Base-by-base conservation (phyloP, 2,113 vertebrate genomes). In the Garra rufa region DNA sequence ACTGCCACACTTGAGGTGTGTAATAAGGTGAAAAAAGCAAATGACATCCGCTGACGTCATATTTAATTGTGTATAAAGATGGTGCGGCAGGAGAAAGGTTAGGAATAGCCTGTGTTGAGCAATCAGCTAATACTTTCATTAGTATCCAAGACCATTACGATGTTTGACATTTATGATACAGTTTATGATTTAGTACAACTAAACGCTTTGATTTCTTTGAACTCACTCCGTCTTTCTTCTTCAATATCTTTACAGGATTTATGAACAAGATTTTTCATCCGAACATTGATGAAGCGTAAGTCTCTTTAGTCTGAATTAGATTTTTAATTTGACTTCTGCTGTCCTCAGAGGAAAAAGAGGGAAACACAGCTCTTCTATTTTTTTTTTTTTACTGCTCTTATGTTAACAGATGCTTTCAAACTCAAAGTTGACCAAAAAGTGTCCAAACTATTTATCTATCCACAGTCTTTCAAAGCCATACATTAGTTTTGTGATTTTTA, bases 231-330 rank as follows among this genome's bases (percentile, higher is more conserved):
- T 44, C 28, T 38, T 43, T 59, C 11, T 38, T 2, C 86, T 44
- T 84, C 73, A 28, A 90, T 84, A 88, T 87, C 87, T 93, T 93
- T 94, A 82, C 94, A 99, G 98, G 98, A 95, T 99, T 99, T 95
- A 99, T 99, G 98, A 99, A 99, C 96, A 99, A 99, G 96, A 99
- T 99, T 95, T 99, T 99, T 96, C 98, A 99, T 95, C 98, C 98
- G 90, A 99, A 99, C 96, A 99, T 99, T 69, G 98, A 99, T 83
- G 98, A 99, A 96, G 98, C 98, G 98, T 99, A 94, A 99, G 98
- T 99, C 83, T 63, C n/a, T 15, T 79, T 63, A 44, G 10, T 57
- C 30, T 41, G 28, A 41, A 21, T n/a, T 9, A 1, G 65, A 69
- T 21, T 55, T 21, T 21, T 55, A 55, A 38, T 59, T n/a, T 34